A percentile compares a stretch with the other conserved stretches of the same genome.
These are phyloP conservation scores for Branchipolynoe longqiensis DNA, from an alignment of 2,888 invertebrate species.

Conservation along the genomic window DNA sequence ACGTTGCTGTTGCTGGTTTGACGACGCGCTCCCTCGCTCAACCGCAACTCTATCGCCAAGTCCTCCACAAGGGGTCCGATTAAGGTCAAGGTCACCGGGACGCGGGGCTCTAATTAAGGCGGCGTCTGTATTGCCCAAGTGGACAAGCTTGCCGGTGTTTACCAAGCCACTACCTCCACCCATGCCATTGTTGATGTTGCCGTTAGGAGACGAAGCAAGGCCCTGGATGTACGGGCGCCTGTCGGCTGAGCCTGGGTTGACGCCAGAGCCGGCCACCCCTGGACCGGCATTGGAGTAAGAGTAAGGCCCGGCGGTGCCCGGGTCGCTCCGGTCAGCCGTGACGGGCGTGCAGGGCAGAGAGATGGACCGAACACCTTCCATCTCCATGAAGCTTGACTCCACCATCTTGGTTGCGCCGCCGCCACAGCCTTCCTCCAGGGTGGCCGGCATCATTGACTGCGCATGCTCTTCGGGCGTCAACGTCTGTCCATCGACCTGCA, in stretches of 20 bases:
- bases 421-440: background rate
- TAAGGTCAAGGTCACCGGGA: constrained; percentile 1
- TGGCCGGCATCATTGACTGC: background rate
- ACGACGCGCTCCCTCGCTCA: background rate
- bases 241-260: no score
- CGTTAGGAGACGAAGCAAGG: no score
- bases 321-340: background rate
- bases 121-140: background rate
- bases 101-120: background rate
- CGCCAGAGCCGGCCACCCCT: no score
- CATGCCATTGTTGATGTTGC: background rate
- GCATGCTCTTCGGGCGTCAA: constrained; percentile 18
- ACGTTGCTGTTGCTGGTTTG: background rate
- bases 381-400: constrained; percentile 49
- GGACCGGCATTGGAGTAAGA: background rate
- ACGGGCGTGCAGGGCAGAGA: constrained; percentile 13
- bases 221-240: no score
- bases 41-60: no score
- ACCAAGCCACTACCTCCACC: background rate
- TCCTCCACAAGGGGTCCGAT: background rate
- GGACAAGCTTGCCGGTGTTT: no score
- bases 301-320: background rate
- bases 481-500: constrained; percentile 38
- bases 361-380: background rate
- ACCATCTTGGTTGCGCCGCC: background rate